These are phyloP conservation scores for Pachliopta kotzebuea DNA, from an alignment of 2,888 invertebrate species.

Conservation along the genomic window DNA sequence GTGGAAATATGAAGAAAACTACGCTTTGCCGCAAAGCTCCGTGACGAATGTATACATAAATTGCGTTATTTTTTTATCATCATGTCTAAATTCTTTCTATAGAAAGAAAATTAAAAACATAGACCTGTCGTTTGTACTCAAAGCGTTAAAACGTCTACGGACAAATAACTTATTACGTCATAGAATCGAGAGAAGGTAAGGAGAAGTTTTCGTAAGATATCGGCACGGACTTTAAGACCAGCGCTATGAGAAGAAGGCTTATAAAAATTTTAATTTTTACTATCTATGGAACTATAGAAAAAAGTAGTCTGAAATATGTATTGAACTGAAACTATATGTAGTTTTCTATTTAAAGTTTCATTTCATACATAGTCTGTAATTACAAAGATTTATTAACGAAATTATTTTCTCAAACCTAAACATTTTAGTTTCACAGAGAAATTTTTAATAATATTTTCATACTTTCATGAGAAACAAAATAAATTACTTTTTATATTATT, in stretches of 20 bases:
- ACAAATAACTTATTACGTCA: not conserved
- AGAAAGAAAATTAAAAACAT: not conserved
- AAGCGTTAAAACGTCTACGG: not conserved
- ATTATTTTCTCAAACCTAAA: too few relatives aligned
- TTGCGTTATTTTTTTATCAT: conserved; percentile 18
- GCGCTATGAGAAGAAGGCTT: not conserved
- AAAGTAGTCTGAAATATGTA: too few relatives aligned
- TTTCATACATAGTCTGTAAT: too few relatives aligned
- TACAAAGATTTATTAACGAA: too few relatives aligned
- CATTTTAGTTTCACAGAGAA: too few relatives aligned
- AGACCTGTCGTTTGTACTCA: not conserved
- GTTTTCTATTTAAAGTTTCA: too few relatives aligned
- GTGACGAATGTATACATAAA: conserved; percentile 51
- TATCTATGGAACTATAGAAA: too few relatives aligned
- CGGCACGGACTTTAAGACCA: not conserved
- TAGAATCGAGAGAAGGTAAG: not conserved
- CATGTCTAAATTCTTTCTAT: not conserved
- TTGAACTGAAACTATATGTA: too few relatives aligned
- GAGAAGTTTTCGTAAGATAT: not conserved
- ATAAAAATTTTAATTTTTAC: not conserved
- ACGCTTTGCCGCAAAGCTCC: conserved; percentile 60
- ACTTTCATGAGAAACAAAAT: too few relatives aligned
- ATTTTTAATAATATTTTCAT: too few relatives aligned
- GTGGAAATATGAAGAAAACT: conserved; percentile 64
- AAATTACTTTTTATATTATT: too few relatives aligned